These are phyloP conservation scores for Encarsia formosa DNA, from an alignment of 2,888 invertebrate species.

Conservation along the genomic window DNA sequence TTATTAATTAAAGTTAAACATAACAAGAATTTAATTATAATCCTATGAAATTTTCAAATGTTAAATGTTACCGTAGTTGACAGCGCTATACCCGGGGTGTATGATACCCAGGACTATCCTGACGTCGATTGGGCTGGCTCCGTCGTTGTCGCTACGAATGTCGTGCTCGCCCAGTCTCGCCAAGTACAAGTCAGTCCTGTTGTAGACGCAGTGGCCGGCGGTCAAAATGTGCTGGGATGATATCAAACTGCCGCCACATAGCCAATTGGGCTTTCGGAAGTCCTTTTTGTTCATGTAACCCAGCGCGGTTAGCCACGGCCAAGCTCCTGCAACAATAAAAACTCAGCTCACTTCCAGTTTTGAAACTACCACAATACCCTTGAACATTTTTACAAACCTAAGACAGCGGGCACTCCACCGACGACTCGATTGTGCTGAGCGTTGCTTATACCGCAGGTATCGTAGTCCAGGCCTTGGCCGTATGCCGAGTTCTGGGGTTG, in stretches of 20 bases:
- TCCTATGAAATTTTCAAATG: too few species aligned
- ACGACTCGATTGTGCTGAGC: slow-evolving; percentile 62
- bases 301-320: slow-evolving; percentile 76
- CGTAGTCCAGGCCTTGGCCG: slow-evolving; percentile 11
- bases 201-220: slow-evolving; percentile 71
- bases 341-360: too few species aligned
- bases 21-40: too few species aligned
- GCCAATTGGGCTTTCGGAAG: slow-evolving; percentile 41
- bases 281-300: slow-evolving; percentile 59
- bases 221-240: slow-evolving; percentile 70
- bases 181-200: slow-evolving; percentile 40
- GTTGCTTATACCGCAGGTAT: slow-evolving; percentile 61
- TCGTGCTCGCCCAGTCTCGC: slow-evolving; percentile 78
- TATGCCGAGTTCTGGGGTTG: slow-evolving; percentile 19
- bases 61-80: too few species aligned
- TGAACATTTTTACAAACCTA: too few species aligned
- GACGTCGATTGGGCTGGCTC: slow-evolving; percentile 60
- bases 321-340: slow-evolving; percentile 69
- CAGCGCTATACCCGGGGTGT: slow-evolving; percentile 67
- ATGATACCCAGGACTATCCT: slow-evolving; percentile 58
- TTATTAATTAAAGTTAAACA: too few species aligned
- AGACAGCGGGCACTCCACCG: slow-evolving; percentile 67
- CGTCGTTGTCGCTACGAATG: slow-evolving; percentile 61
- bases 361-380: too few species aligned
- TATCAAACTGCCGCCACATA: slow-evolving; percentile 70